Evolutionary conservation across 2,797 vertebrate species (phyloP).

Genomic region (Tarsius wallacei): DNA sequence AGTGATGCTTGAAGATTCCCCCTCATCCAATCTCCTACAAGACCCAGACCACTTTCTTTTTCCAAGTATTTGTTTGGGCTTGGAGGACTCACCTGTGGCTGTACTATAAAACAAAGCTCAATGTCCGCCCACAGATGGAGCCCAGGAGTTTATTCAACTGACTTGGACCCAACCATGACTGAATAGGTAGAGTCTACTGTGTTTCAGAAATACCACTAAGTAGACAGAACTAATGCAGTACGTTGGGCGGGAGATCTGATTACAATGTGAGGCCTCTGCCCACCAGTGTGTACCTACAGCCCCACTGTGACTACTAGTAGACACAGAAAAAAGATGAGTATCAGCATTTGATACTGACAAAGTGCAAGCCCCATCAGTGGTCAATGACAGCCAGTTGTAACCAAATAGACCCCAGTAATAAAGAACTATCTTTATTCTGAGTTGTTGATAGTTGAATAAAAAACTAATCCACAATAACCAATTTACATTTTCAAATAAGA

Average conservation of each 20-base stretch:
- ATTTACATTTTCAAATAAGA: slow-evolving; percentile 15
- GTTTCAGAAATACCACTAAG: slow-evolving; percentile 14
- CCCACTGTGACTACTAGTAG: background rate
- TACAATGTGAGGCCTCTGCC: background rate
- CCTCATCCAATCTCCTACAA: background rate
- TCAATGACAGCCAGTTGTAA: background rate
- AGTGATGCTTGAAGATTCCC: background rate
- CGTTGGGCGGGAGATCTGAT: no score
- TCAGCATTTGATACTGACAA: background rate
- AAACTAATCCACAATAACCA: slow-evolving; percentile 7
- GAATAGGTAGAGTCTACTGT: background rate
- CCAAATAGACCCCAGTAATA: background rate
- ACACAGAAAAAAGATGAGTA: background rate
- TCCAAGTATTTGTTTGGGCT: background rate
- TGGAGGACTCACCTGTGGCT: background rate
- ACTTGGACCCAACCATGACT: background rate
- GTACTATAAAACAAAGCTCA: background rate
- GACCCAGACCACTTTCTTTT: background rate
- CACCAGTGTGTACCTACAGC: background rate
- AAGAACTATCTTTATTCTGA: slow-evolving; percentile 8
- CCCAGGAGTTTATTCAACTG: background rate
- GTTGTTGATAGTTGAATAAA: background rate
- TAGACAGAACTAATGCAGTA: no score
- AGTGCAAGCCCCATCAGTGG: background rate
- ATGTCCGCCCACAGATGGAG: background rate